phyloP scores from a whole-genome alignment of 1,140 invertebrate genomes.

The Drosophila sp. region DNA sequence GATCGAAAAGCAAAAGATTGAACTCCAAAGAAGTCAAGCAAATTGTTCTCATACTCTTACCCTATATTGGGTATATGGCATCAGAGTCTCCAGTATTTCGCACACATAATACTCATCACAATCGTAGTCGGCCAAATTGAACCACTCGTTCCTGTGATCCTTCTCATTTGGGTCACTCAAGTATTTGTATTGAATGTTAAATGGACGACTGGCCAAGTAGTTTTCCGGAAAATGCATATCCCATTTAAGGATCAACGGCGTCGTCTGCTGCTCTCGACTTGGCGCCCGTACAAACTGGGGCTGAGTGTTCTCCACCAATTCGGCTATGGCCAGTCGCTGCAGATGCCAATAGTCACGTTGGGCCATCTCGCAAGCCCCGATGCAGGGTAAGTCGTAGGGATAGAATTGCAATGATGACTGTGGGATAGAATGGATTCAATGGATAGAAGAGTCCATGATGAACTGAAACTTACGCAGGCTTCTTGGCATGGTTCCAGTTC shows the following conservation, averaged over 20 bases:
- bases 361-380: constrained; percentile 81
- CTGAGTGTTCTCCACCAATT: constrained; percentile 52
- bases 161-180: constrained; percentile 86
- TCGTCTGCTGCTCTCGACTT: constrained; percentile 36
- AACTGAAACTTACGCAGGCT: constrained; percentile 87
- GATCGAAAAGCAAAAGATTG: no score
- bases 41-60: constrained; percentile 84
- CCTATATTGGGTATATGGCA: constrained; percentile 94
- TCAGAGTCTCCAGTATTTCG: constrained; percentile 87
- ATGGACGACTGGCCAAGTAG: constrained; percentile 82
- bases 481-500: constrained; percentile 86
- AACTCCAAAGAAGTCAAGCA: no score
- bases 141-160: constrained; percentile 86
- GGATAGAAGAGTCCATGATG: background rate
- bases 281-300: constrained; percentile 47
- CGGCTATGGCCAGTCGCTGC: constrained; percentile 60
- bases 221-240: constrained; percentile 84
- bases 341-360: constrained; percentile 73
- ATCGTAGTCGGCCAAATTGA: constrained; percentile 85
- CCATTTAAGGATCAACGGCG: constrained; percentile 90
- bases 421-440: constrained; percentile 60
- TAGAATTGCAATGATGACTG: constrained; percentile 91
- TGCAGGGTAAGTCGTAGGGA: constrained; percentile 88
- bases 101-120: constrained; percentile 83
- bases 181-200: constrained; percentile 85